phyloP scores from a whole-genome alignment of 92 coral and sea anemone species.

The Parazoanthus swiftii region DNA sequence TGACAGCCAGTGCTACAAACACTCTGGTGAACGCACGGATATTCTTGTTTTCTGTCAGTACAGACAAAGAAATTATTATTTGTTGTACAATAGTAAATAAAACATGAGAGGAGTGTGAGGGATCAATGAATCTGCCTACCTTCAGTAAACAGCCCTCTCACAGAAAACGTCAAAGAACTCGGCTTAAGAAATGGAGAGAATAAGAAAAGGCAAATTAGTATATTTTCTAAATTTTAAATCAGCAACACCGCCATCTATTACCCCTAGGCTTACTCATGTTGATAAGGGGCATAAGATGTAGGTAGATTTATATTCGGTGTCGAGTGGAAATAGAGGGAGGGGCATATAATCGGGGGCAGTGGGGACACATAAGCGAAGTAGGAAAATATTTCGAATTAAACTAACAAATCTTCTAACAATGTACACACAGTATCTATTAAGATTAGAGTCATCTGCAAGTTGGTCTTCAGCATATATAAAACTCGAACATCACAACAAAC shows the following conservation, averaged over 20 bases:
- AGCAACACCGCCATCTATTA: neutral
- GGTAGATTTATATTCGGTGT: no score
- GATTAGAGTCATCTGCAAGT: no score
- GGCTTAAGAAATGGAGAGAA: constrained; percentile 56
- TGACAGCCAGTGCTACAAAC: constrained; percentile 85
- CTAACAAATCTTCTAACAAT: no score
- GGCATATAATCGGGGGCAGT: no score
- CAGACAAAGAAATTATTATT: neutral
- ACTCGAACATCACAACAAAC: no score
- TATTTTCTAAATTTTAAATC: neutral
- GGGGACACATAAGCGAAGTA: no score
- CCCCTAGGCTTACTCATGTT: no score
- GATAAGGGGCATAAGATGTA: no score
- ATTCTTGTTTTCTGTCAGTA: constrained; percentile 53
- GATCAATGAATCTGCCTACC: constrained; percentile 44
- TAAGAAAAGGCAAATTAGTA: no score
- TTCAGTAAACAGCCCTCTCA: constrained; percentile 89
- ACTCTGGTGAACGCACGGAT: constrained; percentile 85
- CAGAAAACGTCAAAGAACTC: constrained; percentile 80
- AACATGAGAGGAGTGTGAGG: neutral
- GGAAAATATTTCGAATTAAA: no score
- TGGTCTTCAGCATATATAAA: no score
- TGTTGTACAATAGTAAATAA: neutral
- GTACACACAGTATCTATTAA: neutral
- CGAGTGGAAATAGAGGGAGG: no score